Conservation (phyloP, 2,888 invertebrate species). For the Dryobota labecula region DNA sequence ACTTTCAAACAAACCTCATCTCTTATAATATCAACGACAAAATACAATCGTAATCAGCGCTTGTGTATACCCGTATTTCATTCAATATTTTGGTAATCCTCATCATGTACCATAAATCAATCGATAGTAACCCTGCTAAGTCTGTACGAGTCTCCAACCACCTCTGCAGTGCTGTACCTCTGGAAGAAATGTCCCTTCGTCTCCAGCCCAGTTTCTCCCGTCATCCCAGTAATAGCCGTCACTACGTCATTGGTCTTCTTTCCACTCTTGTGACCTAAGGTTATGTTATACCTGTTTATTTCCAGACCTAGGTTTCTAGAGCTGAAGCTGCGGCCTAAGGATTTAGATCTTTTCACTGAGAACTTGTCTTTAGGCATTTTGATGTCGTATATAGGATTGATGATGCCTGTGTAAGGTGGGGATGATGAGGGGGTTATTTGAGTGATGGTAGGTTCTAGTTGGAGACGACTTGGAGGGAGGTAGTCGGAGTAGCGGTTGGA, state of each 20-base stretch:
- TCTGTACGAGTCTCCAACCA: slow-evolving; percentile 85
- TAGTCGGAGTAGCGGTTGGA: slow-evolving; percentile 77
- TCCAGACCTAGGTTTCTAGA: slow-evolving; percentile 78
- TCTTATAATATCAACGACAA: background rate
- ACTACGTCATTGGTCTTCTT: slow-evolving; percentile 84
- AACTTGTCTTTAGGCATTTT: slow-evolving; percentile 85
- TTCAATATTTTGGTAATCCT: no score
- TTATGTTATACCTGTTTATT: slow-evolving; percentile 82
- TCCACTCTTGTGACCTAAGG: slow-evolving; percentile 78
- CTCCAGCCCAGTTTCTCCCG: slow-evolving; percentile 82
- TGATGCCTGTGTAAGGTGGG: slow-evolving; percentile 80
- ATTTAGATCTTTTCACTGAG: slow-evolving; percentile 83
- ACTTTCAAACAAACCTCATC: background rate
- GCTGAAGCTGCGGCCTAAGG: slow-evolving; percentile 82
- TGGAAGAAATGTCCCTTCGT: slow-evolving; percentile 81
- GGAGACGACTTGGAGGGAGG: slow-evolving; percentile 73
- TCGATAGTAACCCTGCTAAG: slow-evolving; percentile 83
- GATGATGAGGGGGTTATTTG: slow-evolving; percentile 65
- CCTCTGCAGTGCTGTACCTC: slow-evolving; percentile 76
- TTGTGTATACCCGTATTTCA: background rate
- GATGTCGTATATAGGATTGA: slow-evolving; percentile 85
- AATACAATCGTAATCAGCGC: background rate
- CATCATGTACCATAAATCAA: slow-evolving; percentile 57
- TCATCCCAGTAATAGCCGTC: slow-evolving; percentile 80
- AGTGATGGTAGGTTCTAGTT: slow-evolving; percentile 56